Percentiles rank a stretch among this genome's conserved stretches.
Evolutionary conservation across 2,888 invertebrate genomes (phyloP).

Genomic region (Acleris emargana): DNA sequence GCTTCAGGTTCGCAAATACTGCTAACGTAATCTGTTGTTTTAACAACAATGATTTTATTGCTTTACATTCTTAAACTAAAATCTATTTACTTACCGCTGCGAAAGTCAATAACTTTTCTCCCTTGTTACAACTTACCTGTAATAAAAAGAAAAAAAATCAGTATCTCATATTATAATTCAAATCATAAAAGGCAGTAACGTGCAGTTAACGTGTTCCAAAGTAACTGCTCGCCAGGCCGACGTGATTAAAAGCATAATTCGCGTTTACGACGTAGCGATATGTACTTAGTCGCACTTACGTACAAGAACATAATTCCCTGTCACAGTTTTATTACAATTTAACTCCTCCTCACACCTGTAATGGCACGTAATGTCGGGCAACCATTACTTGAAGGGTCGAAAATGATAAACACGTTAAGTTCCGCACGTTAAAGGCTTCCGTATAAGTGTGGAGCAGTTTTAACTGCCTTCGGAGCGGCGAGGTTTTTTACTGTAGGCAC

Average conservation of each 20-base stretch:
- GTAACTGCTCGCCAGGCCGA: constrained; percentile 25
- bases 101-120: too few species aligned
- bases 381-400: constrained; percentile 38
- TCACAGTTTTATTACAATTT: constrained; percentile 43
- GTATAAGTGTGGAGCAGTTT: constrained; percentile 30
- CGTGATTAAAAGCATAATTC: constrained; percentile 38
- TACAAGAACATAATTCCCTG: constrained; percentile 37
- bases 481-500: constrained; percentile 31
- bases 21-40: neutral
- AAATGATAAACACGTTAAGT: constrained; percentile 40
- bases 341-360: constrained; percentile 43
- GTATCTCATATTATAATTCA: constrained; percentile 31
- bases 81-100: too few species aligned
- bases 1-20: constrained; percentile 1
- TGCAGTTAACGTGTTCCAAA: constrained; percentile 19
- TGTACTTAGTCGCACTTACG: constrained; percentile 37
- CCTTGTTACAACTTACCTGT: constrained; percentile 48
- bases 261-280: constrained; percentile 34
- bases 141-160: constrained; percentile 44
- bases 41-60: neutral
- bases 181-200: constrained; percentile 3
- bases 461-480: constrained; percentile 23
- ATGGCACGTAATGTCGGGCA: constrained; percentile 38
- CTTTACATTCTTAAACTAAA: neutral
- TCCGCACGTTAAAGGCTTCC: constrained; percentile 27